phyloP scores from a whole-genome alignment of 2,113 vertebrate genomes.

The Pholis gunnellus region DNA sequence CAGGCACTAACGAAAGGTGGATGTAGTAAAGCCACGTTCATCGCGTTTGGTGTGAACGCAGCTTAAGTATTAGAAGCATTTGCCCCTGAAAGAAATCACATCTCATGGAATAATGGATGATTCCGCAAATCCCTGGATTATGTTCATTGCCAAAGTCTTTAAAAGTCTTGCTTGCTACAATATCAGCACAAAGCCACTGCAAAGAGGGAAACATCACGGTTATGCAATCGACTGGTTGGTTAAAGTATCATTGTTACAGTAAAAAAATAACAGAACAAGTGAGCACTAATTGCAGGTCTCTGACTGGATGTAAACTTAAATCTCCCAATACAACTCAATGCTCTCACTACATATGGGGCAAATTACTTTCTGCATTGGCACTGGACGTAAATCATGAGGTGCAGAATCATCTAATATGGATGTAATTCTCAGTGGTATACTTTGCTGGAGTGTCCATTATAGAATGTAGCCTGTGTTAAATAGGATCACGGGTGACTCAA shows the following conservation, averaged over 20 bases:
- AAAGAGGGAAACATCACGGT: not conserved
- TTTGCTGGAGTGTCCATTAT: not conserved
- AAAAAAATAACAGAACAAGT: not conserved
- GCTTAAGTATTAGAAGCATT: not conserved
- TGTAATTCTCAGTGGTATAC: not conserved
- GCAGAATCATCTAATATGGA: not conserved
- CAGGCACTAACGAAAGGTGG: not conserved
- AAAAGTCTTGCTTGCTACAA: not conserved
- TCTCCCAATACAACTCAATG: not conserved
- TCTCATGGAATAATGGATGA: not conserved
- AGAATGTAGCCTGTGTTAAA: not conserved
- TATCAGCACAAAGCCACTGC: not conserved
- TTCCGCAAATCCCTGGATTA: not conserved
- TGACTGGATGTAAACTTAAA: not conserved
- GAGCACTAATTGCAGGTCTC: not conserved
- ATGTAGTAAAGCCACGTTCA: too few relatives aligned
- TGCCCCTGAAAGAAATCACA: not conserved
- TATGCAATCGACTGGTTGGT: not conserved
- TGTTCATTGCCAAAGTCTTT: not conserved
- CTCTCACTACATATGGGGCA: not conserved
- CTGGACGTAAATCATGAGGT: not conserved
- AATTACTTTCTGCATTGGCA: not conserved
- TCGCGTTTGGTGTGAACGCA: too few relatives aligned
- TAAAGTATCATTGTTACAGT: not conserved
- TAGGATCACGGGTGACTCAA: too few relatives aligned